phyloP scores from a whole-genome alignment of 2,797 vertebrate species.

The Arnoldichthys spilopterus region DNA sequence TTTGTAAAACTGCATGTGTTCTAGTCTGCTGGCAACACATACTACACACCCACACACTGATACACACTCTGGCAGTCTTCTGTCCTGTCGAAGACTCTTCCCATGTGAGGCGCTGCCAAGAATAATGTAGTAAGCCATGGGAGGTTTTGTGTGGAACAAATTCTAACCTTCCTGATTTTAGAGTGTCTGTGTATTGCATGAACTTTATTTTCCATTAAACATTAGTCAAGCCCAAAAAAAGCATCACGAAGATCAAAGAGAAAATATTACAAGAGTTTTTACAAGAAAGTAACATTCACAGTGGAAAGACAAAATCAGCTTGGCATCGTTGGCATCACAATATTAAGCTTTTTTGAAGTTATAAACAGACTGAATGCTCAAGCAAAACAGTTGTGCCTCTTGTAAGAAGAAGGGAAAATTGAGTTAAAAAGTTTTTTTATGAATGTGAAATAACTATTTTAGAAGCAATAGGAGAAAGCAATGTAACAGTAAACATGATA shows the following conservation, averaged over 20 bases:
- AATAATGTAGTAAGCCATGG: conserved; percentile 11
- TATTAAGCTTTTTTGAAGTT: too few species aligned
- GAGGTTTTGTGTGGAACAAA: conserved; percentile 14
- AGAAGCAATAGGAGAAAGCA: too few species aligned
- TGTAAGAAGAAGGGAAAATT: too few species aligned
- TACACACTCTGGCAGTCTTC: conserved; percentile 35
- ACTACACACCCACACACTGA: conserved; percentile 47
- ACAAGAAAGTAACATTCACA: too few species aligned
- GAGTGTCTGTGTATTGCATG: conserved; percentile 25
- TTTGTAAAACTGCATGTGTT: conserved; percentile 23
- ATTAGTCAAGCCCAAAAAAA: background rate
- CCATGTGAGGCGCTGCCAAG: conserved; percentile 8
- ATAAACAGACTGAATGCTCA: too few species aligned
- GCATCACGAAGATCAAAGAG: background rate
- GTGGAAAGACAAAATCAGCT: background rate
- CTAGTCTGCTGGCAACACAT: conserved; percentile 26
- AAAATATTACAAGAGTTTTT: background rate
- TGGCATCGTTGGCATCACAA: too few species aligned
- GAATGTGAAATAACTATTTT: background rate
- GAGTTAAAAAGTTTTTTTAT: too few species aligned
- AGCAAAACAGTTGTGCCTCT: too few species aligned
- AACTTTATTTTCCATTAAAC: conserved; percentile 36
- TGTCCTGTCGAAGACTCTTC: conserved; percentile 17
- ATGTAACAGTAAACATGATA: too few species aligned
- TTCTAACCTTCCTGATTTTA: conserved; percentile 27